Percentiles rank a stretch among this genome's conserved stretches.
Evolutionary conservation across 2,113 vertebrate species (phyloP).

Genomic region (Thalassoma bifasciatum): DNA sequence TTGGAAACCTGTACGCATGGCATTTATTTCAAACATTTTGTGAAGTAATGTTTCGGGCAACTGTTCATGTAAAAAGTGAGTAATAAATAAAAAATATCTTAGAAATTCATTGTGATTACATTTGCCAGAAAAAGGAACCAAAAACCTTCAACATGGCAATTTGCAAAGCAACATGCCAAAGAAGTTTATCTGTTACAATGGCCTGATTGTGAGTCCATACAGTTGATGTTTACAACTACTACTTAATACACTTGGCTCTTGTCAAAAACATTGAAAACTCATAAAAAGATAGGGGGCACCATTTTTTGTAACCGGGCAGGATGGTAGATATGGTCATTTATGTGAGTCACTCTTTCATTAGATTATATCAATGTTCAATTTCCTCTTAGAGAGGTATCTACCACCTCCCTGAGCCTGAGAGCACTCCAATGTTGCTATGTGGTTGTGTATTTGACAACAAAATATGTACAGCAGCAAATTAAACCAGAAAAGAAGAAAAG

Average conservation of each 20-base stretch:
- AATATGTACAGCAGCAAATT: not conserved
- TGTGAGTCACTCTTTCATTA: conserved; percentile 29
- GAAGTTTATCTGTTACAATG: not conserved
- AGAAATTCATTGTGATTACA: no score
- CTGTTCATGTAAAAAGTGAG: no score
- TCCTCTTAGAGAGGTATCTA: conserved; percentile 31
- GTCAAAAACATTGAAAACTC: no score
- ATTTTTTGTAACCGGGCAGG: not conserved
- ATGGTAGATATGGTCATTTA: conserved; percentile 8
- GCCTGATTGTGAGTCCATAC: conserved; percentile 22
- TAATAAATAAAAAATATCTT: no score
- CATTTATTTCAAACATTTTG: no score
- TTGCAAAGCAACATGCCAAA: no score
- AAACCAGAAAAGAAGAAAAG: conserved; percentile 13
- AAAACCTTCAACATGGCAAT: no score
- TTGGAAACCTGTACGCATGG: no score
- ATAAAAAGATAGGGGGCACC: not conserved
- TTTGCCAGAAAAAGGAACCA: not conserved
- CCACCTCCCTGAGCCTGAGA: conserved; percentile 20
- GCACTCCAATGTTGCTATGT: not conserved
- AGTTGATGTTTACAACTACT: conserved; percentile 2
- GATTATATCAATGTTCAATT: conserved; percentile 57
- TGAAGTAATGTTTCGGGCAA: no score
- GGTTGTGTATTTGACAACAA: conserved; percentile 3
- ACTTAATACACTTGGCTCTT: not conserved